Conservation (phyloP, 2,888 invertebrate genomes). For the Diarsia brunnea region DNA sequence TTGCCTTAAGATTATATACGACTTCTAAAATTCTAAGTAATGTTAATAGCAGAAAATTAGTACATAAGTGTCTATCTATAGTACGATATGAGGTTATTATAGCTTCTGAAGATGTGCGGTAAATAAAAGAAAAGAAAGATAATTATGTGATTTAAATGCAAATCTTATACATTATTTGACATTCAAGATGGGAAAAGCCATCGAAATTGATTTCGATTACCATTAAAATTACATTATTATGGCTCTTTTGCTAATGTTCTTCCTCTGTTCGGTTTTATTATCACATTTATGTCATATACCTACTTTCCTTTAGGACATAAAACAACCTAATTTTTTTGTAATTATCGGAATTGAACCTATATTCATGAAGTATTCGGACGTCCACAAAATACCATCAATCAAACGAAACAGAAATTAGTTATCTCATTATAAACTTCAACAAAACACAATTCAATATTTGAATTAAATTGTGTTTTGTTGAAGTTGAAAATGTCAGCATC, state of each 20-base stretch:
- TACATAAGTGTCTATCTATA: neutral
- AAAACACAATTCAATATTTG: neutral
- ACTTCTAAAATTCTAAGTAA: neutral
- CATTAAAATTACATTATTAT: slow-evolving; percentile 51
- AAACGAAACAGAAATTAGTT: neutral
- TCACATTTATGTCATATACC: neutral
- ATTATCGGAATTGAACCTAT: neutral
- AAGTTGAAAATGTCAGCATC: neutral
- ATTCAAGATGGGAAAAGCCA: slow-evolving; percentile 36
- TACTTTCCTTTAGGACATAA: neutral
- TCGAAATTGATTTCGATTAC: slow-evolving; percentile 54
- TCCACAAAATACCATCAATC: neutral
- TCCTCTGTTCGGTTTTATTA: slow-evolving; percentile 15
- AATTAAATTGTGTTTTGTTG: no score
- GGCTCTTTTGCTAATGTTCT: slow-evolving; percentile 21
- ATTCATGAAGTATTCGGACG: neutral
- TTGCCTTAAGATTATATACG: neutral
- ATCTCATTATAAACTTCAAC: neutral
- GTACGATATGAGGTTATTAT: neutral
- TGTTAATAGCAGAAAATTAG: neutral
- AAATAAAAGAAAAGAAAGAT: slow-evolving; percentile 11
- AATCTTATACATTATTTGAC: slow-evolving; percentile 53
- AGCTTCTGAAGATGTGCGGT: neutral
- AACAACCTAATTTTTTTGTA: neutral
- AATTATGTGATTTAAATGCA: slow-evolving; percentile 54